Conservation (phyloP, 2,113 vertebrate species). For the Cyphomyrus discorhynchus region DNA sequence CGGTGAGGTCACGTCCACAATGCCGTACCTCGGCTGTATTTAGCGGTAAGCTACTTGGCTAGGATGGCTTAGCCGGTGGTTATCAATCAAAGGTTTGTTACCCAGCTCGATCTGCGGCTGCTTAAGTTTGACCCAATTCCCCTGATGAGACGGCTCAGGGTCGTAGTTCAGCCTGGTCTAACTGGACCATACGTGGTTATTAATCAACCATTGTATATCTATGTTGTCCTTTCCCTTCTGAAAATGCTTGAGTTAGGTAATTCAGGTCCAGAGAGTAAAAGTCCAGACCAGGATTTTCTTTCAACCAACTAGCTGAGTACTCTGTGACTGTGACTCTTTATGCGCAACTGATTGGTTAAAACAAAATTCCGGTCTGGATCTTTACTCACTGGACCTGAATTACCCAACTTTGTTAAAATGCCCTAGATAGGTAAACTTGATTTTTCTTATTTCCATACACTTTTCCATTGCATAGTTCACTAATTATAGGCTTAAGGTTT, state of each 20-base stretch:
- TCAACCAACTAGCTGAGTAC: no score
- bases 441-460: not conserved
- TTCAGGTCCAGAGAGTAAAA: no score
- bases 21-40: not conserved
- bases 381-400: no score
- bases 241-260: no score
- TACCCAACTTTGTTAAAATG: not conserved
- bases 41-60: not conserved
- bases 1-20: not conserved
- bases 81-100: not conserved
- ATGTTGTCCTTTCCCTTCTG: not conserved
- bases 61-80: not conserved
- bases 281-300: no score
- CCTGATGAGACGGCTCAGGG: not conserved
- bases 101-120: not conserved
- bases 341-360: no score
- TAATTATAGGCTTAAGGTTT: not conserved
- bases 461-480: not conserved
- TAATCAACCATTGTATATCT: not conserved
- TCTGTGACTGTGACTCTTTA: no score
- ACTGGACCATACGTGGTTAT: not conserved
- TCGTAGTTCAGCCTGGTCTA: not conserved
- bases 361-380: no score
- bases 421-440: not conserved
- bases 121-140: not conserved